Evolutionary conservation across 2,113 vertebrate genomes (phyloP).

Genomic region (Ranitomeya imitator): DNA sequence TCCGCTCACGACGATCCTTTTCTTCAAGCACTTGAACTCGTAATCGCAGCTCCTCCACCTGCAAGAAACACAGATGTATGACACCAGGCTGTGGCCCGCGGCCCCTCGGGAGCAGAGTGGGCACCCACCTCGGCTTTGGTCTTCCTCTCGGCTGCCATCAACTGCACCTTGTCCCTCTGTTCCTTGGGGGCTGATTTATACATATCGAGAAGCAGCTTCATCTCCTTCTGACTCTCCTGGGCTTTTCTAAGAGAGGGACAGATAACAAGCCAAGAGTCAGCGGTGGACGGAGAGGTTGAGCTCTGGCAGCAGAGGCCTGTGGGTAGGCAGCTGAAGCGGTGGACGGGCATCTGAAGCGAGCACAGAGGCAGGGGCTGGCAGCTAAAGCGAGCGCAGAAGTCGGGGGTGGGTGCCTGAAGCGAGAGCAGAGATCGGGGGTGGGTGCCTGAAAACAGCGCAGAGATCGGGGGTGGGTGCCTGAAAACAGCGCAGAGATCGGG

Average conservation of each 20-base stretch:
- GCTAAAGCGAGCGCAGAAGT: no score
- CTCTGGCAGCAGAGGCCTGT: no score
- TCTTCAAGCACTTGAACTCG: constrained; percentile 88
- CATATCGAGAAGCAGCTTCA: constrained; percentile 92
- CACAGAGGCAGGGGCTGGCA: no score
- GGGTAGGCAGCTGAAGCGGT: no score
- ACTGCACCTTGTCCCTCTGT: constrained; percentile 91
- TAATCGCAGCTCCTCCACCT: constrained; percentile 85
- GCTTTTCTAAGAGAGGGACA: constrained; percentile 77
- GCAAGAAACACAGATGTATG: not conserved
- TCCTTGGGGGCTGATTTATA: constrained; percentile 93
- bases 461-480: not conserved
- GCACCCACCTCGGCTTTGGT: constrained; percentile 87
- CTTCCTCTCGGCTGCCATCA: constrained; percentile 92
- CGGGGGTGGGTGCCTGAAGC: not conserved
- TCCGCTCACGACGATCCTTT: constrained; percentile 87
- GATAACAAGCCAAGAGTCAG: no score
- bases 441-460: not conserved
- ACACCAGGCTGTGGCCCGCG: not conserved
- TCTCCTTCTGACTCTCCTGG: constrained; percentile 93
- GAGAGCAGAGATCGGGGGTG: not conserved
- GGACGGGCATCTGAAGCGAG: no score
- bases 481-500: no score
- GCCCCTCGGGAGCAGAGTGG: no score
- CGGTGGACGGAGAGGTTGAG: no score